Percentiles rank a stretch among this genome's conserved stretches.
phyloP scores from a whole-genome alignment of 2,888 invertebrate genomes.

The Resseliella maxima region DNA sequence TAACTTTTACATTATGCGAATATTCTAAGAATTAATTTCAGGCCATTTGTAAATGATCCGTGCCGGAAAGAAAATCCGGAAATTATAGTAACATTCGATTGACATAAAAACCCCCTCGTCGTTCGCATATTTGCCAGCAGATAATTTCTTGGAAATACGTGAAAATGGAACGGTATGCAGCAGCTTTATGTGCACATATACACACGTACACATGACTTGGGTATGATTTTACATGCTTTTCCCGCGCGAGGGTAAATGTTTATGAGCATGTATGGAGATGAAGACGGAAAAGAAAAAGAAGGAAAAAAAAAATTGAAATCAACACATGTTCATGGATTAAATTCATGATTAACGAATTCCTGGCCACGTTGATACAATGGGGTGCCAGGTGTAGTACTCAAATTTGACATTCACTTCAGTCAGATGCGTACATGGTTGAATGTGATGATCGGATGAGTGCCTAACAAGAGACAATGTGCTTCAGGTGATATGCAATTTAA shows the following conservation, averaged over 20 bases:
- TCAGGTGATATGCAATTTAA: too few species aligned
- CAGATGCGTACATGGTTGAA: not conserved
- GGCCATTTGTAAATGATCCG: too few species aligned
- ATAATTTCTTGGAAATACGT: not conserved
- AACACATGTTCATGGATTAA: slow-evolving; percentile 13
- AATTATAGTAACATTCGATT: too few species aligned
- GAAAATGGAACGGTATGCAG: not conserved
- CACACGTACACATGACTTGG: not conserved
- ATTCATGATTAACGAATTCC: slow-evolving; percentile 40
- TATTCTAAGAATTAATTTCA: too few species aligned
- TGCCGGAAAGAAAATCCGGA: too few species aligned
- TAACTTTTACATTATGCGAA: too few species aligned
- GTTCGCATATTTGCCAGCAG: not conserved
- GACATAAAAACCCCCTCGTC: too few species aligned
- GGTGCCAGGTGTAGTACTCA: not conserved
- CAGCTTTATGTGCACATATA: not conserved
- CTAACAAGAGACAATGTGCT: too few species aligned
- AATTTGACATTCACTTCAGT: not conserved
- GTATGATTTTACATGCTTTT: slow-evolving; percentile 14
- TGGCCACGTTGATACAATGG: not conserved
- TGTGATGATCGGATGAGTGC: not conserved
- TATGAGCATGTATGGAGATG: not conserved
- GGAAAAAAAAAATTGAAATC: not conserved
- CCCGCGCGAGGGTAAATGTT: not conserved
- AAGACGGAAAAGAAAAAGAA: not conserved